Percentiles rank a stretch among this genome's conserved stretches.
Evolutionary conservation across 2,113 vertebrate genomes (phyloP).

Genomic region (Esox niger): DNA sequence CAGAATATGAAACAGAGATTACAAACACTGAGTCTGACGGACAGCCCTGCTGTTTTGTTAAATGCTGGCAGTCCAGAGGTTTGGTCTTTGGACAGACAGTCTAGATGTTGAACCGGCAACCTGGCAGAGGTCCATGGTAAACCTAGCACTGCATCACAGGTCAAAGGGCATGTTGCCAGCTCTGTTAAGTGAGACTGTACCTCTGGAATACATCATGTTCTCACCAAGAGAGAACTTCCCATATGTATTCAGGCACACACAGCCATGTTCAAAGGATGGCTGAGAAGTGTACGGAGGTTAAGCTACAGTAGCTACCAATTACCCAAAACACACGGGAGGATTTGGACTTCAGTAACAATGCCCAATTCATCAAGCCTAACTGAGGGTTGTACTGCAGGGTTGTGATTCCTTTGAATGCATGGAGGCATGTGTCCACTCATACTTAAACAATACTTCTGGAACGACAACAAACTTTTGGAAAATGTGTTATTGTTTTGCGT

Average conservation of each 20-base stretch:
- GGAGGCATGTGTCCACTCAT: too few relatives aligned
- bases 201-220: constrained; percentile 26
- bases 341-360: background rate
- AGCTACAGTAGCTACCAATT: background rate
- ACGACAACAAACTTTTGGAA: too few relatives aligned
- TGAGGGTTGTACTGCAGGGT: background rate
- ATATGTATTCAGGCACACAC: background rate
- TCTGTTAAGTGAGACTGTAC: constrained; percentile 30
- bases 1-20: constrained; percentile 6
- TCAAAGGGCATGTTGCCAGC: constrained; percentile 48
- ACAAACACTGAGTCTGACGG: background rate
- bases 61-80: constrained; percentile 8
- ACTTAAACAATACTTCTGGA: too few relatives aligned
- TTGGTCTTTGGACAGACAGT: constrained; percentile 65
- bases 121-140: constrained; percentile 34
- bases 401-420: background rate
- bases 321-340: background rate
- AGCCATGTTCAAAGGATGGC: background rate
- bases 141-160: constrained; percentile 37
- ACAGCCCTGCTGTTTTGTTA: constrained; percentile 7
- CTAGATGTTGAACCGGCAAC: constrained; percentile 13
- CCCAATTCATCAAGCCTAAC: background rate
- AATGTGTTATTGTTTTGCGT: too few relatives aligned
- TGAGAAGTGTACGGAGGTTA: background rate
- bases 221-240: background rate